A percentile compares a stretch with the other conserved stretches of the same genome.
These are phyloP conservation scores for Odocoileus hemionus DNA, from an alignment of 2,113 vertebrate species.

Conservation along the genomic window DNA sequence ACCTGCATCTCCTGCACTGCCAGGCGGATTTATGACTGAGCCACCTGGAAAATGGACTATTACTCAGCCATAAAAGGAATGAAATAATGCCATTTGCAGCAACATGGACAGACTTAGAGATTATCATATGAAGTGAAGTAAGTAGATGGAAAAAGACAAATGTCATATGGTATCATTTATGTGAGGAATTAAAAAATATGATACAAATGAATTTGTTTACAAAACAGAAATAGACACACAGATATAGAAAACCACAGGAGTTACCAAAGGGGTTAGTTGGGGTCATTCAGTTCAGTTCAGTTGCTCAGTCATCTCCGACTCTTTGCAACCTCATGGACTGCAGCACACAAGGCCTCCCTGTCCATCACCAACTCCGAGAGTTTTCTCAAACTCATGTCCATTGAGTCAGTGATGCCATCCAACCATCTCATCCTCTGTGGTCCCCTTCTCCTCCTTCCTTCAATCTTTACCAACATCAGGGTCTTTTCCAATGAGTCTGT, in stretches of 20 bases:
- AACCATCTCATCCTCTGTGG: not conserved
- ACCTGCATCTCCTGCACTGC: not conserved
- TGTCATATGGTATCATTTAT: not conserved
- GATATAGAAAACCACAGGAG: not conserved
- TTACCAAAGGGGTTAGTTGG: not conserved
- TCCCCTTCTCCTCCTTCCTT: not conserved
- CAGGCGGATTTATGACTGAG: rapidly evolving
- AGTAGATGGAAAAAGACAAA: not conserved
- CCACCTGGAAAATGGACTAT: not conserved
- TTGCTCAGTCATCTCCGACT: not conserved
- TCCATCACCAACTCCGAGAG: rapidly evolving
- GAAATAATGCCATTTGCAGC: not conserved
- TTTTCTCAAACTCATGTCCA: not conserved
- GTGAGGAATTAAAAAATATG: not conserved
- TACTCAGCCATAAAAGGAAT: not conserved
- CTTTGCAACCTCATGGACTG: not conserved
- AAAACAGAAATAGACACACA: not conserved
- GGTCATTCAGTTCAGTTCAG: not conserved
- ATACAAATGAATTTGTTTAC: not conserved
- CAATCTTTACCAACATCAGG: not conserved
- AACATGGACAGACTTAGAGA: not conserved
- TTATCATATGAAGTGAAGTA: not conserved
- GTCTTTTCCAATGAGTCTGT: not conserved
- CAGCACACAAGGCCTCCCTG: not conserved
- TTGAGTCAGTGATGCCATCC: not conserved